Conservation (phyloP, 2,888 invertebrate genomes). For the Mayetiola destructor region DNA sequence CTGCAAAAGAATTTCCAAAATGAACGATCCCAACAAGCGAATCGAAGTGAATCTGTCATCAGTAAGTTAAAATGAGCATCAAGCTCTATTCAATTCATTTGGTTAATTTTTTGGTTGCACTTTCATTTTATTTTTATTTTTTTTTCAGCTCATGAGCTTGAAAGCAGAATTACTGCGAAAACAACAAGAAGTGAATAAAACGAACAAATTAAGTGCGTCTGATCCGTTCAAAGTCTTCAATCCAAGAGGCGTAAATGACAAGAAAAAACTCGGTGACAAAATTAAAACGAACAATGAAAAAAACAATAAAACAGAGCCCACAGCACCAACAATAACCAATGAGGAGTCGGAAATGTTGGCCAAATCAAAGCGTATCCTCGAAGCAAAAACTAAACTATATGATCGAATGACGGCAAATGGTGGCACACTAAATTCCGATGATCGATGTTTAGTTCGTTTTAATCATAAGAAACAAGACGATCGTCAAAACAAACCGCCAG, state of each 20-base stretch:
- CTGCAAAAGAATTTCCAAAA: conserved; percentile 21
- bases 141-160: conserved; percentile 51
- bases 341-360: conserved; percentile 29
- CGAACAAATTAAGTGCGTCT: conserved; percentile 37
- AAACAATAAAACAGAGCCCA: no score
- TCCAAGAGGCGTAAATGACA: conserved; percentile 24
- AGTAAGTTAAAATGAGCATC: conserved; percentile 17
- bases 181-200: conserved; percentile 63
- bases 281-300: conserved; percentile 29
- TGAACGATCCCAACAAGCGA: conserved; percentile 35
- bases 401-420: conserved; percentile 34
- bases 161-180: conserved; percentile 82
- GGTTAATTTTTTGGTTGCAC: neutral
- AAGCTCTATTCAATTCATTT: no score
- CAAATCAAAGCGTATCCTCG: conserved; percentile 35
- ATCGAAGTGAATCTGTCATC: conserved; percentile 34
- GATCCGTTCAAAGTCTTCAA: conserved; percentile 40
- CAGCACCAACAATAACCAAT: no score
- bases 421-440: conserved; percentile 31
- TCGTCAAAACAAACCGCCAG: conserved; percentile 29
- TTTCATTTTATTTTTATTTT: neutral
- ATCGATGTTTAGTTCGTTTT: conserved; percentile 33
- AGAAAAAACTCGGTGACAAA: conserved; percentile 22
- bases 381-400: conserved; percentile 35
- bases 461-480: conserved; percentile 33